Base-by-base conservation (phyloP, 2,113 vertebrate species). In the Vanacampus margaritifer region DNA sequence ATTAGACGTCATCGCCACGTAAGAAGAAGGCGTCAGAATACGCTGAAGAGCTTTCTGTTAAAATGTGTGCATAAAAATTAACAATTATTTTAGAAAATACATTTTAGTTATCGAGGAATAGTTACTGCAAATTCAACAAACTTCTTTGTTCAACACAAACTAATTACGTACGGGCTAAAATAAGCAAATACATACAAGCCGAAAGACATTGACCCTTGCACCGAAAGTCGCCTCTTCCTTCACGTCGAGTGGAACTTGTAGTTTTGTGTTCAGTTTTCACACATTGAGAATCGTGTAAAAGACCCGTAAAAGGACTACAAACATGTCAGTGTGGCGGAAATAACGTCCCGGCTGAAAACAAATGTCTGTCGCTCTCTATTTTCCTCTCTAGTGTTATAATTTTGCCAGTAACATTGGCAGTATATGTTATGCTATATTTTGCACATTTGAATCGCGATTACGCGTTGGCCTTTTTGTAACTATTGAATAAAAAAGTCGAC, bases 241-340 rank as follows among this genome's bases (percentile, higher is more conserved):
- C 43, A 1, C 0, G 19, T 16, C 6, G 0, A 0, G 1, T 72
- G 87, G 19, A 73, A 10, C n/a, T 72, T 86, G 87, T 75, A 85
- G 82, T 86, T 26, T 46, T 23, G n/a, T 26, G 1, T 13, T 1
- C 1, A 24, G 12, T 24, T 32, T 0, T 7, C 1, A 50, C 0
- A 6, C 4, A 10, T 39, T 0, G 0, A 17, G 1, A 28, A 1
- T 16, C 16, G 7, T 6, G 26, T 54, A 7, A 7, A 5, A 12
- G 35, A 9, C 2, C 10, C 3, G 16, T 8, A 2, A 59, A 32
- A 2, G 57, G 58, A 89, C 87, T 84, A 81, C 84, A 82, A 16
- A 11, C n/a, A 1, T 0, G 1, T 6, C 46, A 41, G 43, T 80
- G 6, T 67, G 11, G 10, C 39, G 39, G 1, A 12, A 13, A 12